Percentiles rank a stretch among this genome's conserved stretches.
These are phyloP conservation scores for Ambastaia sidthimunki DNA, from an alignment of 2,797 vertebrate species.

Conservation along the genomic window DNA sequence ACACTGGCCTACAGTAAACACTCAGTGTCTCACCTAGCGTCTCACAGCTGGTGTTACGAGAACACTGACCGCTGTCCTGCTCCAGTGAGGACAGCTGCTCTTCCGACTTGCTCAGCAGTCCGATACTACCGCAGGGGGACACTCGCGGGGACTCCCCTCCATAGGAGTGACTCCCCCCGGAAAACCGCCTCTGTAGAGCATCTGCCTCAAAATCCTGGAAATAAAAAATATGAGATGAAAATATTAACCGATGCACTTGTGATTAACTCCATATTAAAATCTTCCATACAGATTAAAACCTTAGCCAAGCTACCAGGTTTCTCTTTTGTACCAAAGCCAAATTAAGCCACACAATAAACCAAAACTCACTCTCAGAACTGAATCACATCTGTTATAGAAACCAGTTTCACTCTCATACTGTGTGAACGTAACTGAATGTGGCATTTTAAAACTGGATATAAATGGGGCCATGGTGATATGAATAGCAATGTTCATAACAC, in stretches of 20 bases:
- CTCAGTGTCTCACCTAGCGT: slow-evolving; percentile 78
- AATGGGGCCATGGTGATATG: slow-evolving; percentile 39
- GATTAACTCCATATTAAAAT: not conserved
- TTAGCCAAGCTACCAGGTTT: slow-evolving; percentile 57
- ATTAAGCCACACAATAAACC: no score
- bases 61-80: slow-evolving; percentile 86
- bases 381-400: no score
- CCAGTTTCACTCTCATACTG: no score
- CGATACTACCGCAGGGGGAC: slow-evolving; percentile 85
- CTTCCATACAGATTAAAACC: slow-evolving; percentile 7
- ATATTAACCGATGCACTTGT: slow-evolving; percentile 52
- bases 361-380: not conserved
- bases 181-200: slow-evolving; percentile 83
- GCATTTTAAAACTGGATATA: no score
- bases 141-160: slow-evolving; percentile 84
- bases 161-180: slow-evolving; percentile 84
- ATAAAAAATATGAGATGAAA: slow-evolving; percentile 62
- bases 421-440: no score
- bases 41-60: slow-evolving; percentile 88
- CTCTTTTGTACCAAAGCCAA: slow-evolving; percentile 49
- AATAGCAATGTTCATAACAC: slow-evolving; percentile 67
- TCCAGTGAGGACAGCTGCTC: slow-evolving; percentile 86
- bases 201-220: slow-evolving; percentile 83
- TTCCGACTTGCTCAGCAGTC: slow-evolving; percentile 85
- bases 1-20: not conserved